Conservation (phyloP, 2,888 invertebrate species). For the Catocala sponsa region DNA sequence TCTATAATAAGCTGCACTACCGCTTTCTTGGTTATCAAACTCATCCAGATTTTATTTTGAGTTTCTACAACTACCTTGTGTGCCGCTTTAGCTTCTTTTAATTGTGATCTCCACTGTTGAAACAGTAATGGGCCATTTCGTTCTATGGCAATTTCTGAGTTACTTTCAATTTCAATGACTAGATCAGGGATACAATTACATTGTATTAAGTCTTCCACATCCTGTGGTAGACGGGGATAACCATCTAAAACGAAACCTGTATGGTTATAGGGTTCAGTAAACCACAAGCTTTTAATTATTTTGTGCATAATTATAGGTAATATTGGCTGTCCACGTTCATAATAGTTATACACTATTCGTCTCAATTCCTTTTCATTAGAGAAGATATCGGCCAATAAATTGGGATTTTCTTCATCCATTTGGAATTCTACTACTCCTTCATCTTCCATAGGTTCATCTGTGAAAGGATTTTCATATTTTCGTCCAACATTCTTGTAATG, state of each 20-base stretch:
- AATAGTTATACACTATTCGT: constrained; percentile 79
- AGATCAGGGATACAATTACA: constrained; percentile 88
- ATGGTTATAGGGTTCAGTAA: constrained; percentile 77
- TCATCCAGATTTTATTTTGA: constrained; percentile 65
- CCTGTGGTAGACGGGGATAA: constrained; percentile 87
- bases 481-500: constrained; percentile 82
- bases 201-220: constrained; percentile 84
- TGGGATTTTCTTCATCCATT: constrained; percentile 72
- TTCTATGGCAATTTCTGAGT: constrained; percentile 63
- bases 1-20: constrained; percentile 68
- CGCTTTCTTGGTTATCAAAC: constrained; percentile 66
- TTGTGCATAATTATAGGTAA: constrained; percentile 76
- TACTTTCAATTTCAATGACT: constrained; percentile 82
- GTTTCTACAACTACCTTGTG: constrained; percentile 58
- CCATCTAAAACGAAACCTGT: constrained; percentile 89
- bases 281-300: constrained; percentile 84
- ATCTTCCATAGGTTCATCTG: constrained; percentile 67
- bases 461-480: constrained; percentile 76
- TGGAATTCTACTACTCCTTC: constrained; percentile 72
- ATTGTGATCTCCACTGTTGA: constrained; percentile 75
- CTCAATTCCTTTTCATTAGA: constrained; percentile 74
- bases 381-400: constrained; percentile 65
- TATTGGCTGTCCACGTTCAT: constrained; percentile 81
- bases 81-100: constrained; percentile 68
- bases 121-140: constrained; percentile 70